Conservation (phyloP, 2,888 invertebrate genomes). For the Gandaritis pyraliata region DNA sequence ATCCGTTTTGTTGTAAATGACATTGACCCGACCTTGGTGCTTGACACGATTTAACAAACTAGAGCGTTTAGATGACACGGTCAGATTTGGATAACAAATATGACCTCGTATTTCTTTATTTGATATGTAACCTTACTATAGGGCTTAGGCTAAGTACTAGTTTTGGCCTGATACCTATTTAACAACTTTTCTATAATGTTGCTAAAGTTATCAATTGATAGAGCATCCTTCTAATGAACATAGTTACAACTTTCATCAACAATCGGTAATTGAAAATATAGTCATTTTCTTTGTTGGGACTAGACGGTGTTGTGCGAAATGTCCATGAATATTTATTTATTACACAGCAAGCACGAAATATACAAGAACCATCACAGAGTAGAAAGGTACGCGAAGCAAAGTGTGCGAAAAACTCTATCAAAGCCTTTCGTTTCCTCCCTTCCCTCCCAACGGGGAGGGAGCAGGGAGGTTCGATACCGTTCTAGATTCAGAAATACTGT, state of each 20-base stretch:
- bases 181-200: too few species aligned
- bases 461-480: conserved; percentile 11
- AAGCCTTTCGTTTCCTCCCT: background rate
- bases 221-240: too few species aligned
- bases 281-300: too few species aligned
- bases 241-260: too few species aligned
- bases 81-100: conserved; percentile 18
- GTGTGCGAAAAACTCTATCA: conserved; percentile 5
- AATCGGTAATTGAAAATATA: too few species aligned
- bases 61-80: conserved; percentile 10
- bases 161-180: too few species aligned
- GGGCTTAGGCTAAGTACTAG: too few species aligned
- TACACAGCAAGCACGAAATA: too few species aligned
- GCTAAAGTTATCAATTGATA: too few species aligned
- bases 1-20: conserved; percentile 1
- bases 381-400: conserved; percentile 11
- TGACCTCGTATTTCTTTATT: conserved; percentile 24
- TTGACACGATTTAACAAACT: conserved; percentile 19
- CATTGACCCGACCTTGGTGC: conserved; percentile 15
- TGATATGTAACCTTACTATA: conserved; percentile 26
- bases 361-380: background rate
- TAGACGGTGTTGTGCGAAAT: too few species aligned
- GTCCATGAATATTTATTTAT: too few species aligned
- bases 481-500: conserved; percentile 16
- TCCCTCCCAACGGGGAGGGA: background rate